Conservation (phyloP, 2,797 vertebrate genomes). For the Thunnus albacares region DNA sequence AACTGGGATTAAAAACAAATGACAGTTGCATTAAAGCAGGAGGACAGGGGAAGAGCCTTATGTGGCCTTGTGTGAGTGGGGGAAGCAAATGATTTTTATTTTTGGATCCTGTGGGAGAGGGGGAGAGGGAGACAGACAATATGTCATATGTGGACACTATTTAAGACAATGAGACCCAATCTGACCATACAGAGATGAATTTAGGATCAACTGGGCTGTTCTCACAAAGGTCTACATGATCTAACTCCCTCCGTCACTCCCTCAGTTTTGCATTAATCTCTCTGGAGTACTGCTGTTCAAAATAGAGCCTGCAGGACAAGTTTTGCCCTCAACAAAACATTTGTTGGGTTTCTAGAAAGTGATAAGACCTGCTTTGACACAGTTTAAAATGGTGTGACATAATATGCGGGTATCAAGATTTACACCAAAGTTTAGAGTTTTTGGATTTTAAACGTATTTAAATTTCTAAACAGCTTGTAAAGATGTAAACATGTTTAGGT, state of each 20-base stretch:
- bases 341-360: not conserved
- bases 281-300: constrained; percentile 16
- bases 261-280: constrained; percentile 19
- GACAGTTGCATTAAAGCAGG: constrained; percentile 49
- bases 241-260: constrained; percentile 3
- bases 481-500: not conserved
- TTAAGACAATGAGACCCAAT: constrained; percentile 47
- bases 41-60: constrained; percentile 40
- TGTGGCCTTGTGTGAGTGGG: constrained; percentile 33
- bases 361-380: not conserved
- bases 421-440: not conserved
- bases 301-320: constrained; percentile 28
- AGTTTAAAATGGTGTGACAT: not conserved
- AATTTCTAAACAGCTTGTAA: not conserved
- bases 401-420: not conserved
- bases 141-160: constrained; percentile 37
- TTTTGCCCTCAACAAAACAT: constrained; percentile 24
- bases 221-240: constrained; percentile 22
- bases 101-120: constrained; percentile 52
- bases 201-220: constrained; percentile 11
- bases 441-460: not conserved
- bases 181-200: constrained; percentile 16
- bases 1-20: constrained; percentile 63
- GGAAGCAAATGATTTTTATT: constrained; percentile 60
- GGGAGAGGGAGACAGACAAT: constrained; percentile 53